Conservation (phyloP, 1,140 invertebrate genomes). For the Daktulosphaira vitifoliae region DNA sequence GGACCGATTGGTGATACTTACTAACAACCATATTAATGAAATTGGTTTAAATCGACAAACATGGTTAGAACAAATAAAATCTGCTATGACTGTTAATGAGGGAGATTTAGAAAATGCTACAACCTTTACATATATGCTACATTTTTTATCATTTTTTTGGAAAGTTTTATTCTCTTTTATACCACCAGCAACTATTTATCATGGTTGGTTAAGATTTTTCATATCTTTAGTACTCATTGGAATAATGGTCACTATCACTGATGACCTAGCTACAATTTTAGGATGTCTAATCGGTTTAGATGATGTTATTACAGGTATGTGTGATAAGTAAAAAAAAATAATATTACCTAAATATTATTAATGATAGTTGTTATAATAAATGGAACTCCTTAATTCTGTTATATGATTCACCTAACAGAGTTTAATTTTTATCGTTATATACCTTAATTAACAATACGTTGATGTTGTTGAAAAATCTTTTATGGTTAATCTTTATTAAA, state of each 20-base stretch:
- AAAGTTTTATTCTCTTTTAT: constrained; percentile 63
- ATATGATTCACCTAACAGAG: too few species aligned
- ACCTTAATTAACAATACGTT: too few species aligned
- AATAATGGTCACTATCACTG: constrained; percentile 53
- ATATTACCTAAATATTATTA: too few species aligned
- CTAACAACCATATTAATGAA: constrained; percentile 52
- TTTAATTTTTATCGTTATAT: too few species aligned
- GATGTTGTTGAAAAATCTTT: too few species aligned
- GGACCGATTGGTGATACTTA: constrained; percentile 49
- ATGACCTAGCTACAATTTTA: constrained; percentile 55
- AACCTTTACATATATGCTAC: constrained; percentile 82
- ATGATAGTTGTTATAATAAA: too few species aligned
- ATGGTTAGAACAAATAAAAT: constrained; percentile 51
- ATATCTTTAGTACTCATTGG: constrained; percentile 51
- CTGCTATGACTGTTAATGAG: constrained; percentile 57
- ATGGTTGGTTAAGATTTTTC: constrained; percentile 56
- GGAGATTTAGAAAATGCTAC: constrained; percentile 54
- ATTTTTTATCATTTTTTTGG: constrained; percentile 95
- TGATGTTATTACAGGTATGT: constrained; percentile 52
- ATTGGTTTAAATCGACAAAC: constrained; percentile 50
- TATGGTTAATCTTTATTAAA: too few species aligned
- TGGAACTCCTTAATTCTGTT: too few species aligned
- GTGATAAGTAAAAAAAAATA: too few species aligned
- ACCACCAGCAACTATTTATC: constrained; percentile 50
- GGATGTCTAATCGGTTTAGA: constrained; percentile 54